Conservation (phyloP, 2,888 invertebrate species). For the Polyommatus icarus region DNA sequence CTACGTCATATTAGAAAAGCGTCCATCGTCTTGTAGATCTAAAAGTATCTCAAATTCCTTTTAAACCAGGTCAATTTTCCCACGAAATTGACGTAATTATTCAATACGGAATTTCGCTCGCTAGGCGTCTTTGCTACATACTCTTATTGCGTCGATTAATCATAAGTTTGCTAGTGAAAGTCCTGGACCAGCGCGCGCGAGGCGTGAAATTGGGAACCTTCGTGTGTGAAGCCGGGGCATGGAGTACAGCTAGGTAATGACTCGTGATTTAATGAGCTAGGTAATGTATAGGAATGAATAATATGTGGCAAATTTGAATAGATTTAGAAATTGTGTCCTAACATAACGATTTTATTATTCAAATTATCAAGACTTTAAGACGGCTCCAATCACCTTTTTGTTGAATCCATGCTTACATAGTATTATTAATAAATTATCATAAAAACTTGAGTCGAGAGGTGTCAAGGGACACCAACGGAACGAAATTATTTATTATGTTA, state of each 20-base stretch:
- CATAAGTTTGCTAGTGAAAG: constrained; percentile 79
- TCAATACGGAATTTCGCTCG: not conserved
- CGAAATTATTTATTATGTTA: too few species aligned
- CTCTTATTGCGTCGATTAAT: constrained; percentile 75
- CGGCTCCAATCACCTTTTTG: too few species aligned
- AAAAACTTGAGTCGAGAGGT: too few species aligned
- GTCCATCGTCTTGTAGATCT: not conserved
- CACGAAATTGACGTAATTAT: not conserved
- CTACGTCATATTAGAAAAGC: too few species aligned
- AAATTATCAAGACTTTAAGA: too few species aligned
- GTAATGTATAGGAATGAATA: not conserved
- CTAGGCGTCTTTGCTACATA: constrained; percentile 51
- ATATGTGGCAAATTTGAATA: not conserved
- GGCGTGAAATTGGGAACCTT: constrained; percentile 78
- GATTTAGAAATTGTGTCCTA: too few species aligned
- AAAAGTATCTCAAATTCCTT: not conserved
- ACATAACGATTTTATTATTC: too few species aligned
- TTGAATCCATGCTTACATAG: too few species aligned
- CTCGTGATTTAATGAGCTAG: constrained; percentile 14
- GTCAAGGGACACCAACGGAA: too few species aligned
- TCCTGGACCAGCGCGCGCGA: constrained; percentile 70
- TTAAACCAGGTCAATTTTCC: not conserved
- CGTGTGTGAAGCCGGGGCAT: constrained; percentile 59
- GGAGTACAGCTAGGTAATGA: constrained; percentile 52
- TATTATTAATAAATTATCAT: too few species aligned